Conservation (phyloP, 1,140 invertebrate species). For the Zaprionus africanus region DNA sequence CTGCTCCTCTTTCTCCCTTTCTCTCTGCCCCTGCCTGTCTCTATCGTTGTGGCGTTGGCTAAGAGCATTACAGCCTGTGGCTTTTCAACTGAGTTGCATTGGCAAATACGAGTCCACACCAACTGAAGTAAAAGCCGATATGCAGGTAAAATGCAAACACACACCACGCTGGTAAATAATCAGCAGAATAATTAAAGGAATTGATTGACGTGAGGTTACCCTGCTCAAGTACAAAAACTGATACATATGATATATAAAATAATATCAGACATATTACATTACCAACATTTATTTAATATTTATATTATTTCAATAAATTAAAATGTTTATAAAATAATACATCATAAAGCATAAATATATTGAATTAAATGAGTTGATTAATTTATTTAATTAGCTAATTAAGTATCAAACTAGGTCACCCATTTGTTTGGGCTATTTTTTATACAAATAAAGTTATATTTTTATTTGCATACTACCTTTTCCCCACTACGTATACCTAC, state of each 20-base stretch:
- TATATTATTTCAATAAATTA: too few species aligned
- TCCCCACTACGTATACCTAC: not conserved
- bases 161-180: constrained; percentile 27
- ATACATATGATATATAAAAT: too few species aligned
- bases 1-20: not conserved
- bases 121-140: constrained; percentile 44
- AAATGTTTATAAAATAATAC: too few species aligned
- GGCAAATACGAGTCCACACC: constrained; percentile 50
- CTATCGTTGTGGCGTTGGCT: constrained; percentile 14
- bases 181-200: not conserved
- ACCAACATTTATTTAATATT: too few species aligned
- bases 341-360: too few species aligned
- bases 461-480: not conserved
- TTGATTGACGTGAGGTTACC: not conserved
- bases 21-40: constrained; percentile 1
- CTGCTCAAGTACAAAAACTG: not conserved
- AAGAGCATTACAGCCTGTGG: constrained; percentile 62
- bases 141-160: constrained; percentile 63
- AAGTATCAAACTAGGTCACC: too few species aligned
- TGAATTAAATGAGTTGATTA: too few species aligned
- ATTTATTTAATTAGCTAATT: too few species aligned
- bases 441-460: not conserved
- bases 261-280: too few species aligned
- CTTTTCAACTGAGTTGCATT: constrained; percentile 55
- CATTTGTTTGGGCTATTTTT: too few species aligned